phyloP scores from a whole-genome alignment of 2,888 invertebrate genomes.

The Tenthredo mesomela region DNA sequence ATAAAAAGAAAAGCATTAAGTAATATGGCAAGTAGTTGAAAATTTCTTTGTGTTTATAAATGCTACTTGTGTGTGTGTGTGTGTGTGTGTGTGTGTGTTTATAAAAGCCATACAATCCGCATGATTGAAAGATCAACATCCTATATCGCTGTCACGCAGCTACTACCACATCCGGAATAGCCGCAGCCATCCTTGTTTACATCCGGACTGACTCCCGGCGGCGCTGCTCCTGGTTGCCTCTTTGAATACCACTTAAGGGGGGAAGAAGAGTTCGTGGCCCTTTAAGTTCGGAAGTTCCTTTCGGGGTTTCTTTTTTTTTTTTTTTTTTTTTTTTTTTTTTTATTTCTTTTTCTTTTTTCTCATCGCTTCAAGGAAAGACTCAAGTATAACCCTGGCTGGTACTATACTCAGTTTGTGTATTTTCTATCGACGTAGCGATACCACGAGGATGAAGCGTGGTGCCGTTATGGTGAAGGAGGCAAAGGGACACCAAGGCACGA shows the following conservation, averaged over 20 bases:
- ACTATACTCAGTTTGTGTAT: constrained; percentile 13
- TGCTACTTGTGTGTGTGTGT: background rate
- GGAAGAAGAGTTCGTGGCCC: background rate
- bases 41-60: background rate
- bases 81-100: too few relatives aligned
- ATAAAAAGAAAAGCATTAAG: background rate
- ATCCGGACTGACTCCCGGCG: background rate
- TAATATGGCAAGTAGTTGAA: background rate
- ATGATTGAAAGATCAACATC: constrained; percentile 36
- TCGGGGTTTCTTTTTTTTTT: background rate
- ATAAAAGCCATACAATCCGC: background rate
- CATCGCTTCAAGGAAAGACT: background rate
- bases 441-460: background rate
- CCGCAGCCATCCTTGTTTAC: background rate
- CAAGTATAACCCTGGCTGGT: background rate
- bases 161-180: background rate
- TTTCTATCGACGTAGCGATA: background rate
- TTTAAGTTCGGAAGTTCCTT: background rate
- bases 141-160: background rate
- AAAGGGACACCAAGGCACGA: constrained; percentile 8
- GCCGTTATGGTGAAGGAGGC: background rate
- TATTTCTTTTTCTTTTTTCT: background rate
- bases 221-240: background rate
- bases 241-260: constrained; percentile 17
- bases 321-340: too few relatives aligned